Percentiles rank a stretch among this genome's conserved stretches.
These are phyloP conservation scores for Hybognathus amarus DNA, from an alignment of 2,797 vertebrate species.

Conservation along the genomic window DNA sequence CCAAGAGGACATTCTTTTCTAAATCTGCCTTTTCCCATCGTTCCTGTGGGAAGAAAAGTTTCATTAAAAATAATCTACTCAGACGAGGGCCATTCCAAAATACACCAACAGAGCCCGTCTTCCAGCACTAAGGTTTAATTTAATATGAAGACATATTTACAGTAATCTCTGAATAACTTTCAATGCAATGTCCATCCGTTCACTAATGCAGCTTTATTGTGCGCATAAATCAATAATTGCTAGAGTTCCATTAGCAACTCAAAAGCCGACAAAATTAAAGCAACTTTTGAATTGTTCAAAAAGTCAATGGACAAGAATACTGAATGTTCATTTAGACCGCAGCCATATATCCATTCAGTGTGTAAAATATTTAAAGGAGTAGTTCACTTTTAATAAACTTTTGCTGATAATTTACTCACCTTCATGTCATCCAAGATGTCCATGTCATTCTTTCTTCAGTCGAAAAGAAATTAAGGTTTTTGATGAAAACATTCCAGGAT, in stretches of 20 bases:
- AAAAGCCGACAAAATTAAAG: not conserved
- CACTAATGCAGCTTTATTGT: not conserved
- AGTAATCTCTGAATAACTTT: conserved; percentile 2
- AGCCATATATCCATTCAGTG: not conserved
- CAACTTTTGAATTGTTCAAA: not conserved
- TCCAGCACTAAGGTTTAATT: conserved; percentile 9
- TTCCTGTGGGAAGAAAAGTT: conserved; percentile 86
- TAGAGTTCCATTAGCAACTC: not conserved
- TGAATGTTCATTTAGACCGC: conserved; percentile 37
- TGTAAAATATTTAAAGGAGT: conserved; percentile 42
- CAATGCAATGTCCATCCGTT: conserved; percentile 9
- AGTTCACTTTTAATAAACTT: no score
- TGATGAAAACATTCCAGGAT: no score
- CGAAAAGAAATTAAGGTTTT: no score
- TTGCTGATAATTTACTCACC: no score
- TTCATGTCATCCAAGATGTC: no score
- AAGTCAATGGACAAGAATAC: conserved; percentile 10
- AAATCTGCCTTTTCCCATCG: conserved; percentile 86
- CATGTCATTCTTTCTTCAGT: no score
- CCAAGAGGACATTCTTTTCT: conserved; percentile 87
- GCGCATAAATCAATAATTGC: not conserved
- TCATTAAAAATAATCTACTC: conserved; percentile 53
- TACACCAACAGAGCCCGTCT: not conserved
- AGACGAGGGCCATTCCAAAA: conserved; percentile 25
- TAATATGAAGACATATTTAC: conserved; percentile 24